Base-by-base conservation (phyloP, 1,140 invertebrate genomes). In the Atta texana region DNA sequence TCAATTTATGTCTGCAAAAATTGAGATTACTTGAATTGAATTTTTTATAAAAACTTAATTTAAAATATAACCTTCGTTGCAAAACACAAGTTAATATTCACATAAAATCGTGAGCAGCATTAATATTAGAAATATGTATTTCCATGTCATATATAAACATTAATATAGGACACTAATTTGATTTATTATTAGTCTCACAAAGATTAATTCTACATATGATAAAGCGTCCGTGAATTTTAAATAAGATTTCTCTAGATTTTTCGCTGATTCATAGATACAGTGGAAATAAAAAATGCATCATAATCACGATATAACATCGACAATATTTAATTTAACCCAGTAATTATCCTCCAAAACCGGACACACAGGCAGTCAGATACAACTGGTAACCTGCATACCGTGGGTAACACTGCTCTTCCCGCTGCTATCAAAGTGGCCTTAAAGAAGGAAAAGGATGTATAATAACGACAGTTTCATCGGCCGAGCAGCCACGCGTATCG, bases 371-470 rank as follows among this genome's bases (percentile, higher is more conserved):
- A 24, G 39, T 61, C 63, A 81, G 85, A 57, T 86, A 75, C 57
- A 66, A 86, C 68, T 39, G 44, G 51, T 90, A 87, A 77, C 89
- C 89, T 89, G 89, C 89, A 89, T 89, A 89, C 88, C 88, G 49
- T 18, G 66, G 10, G 3, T 64, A 77, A 63, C n/a, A 61, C 64
- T 18, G 69, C 53, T 53, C 28, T 69, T 85, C 51, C 57, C 61
- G 53, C 6, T 44, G 14, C 12, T 72, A 24, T 5, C 39, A 5
- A 24, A 14, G 53, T n/a, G 44, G 49, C 61, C 24, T 28, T 28
- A 21, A 28, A 34, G 55, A 12, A 68, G 34, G 53, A 78, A 55
- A 44, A 85, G 63, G 74, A 78, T 64, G 74, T 69, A 55, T 61
- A 68, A 77, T 78, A 86, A 81, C 55, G 75, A 86, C 31, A 53